A percentile compares a stretch with the other conserved stretches of the same genome.
These are phyloP conservation scores for Romanogobio albipinnatus DNA, from an alignment of 2,113 vertebrate genomes.

Conservation along the genomic window DNA sequence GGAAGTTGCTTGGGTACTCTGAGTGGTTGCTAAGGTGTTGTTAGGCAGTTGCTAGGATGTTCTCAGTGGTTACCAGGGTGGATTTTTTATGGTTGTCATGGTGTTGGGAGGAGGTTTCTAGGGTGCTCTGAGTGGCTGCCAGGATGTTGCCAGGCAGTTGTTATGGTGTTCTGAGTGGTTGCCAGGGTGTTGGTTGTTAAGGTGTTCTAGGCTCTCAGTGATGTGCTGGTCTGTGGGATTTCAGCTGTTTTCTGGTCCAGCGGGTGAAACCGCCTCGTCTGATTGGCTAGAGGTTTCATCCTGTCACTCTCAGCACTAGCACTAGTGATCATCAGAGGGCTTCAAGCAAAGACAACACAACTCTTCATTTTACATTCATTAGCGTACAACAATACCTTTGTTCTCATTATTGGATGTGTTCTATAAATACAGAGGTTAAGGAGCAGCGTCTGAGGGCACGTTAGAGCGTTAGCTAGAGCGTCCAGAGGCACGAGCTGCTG, in stretches of 20 bases:
- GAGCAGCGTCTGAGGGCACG: not conserved
- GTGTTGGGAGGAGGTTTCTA: too few species aligned
- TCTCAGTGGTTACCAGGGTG: too few species aligned
- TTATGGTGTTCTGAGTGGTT: too few species aligned
- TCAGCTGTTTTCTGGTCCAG: too few species aligned
- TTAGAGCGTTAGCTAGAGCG: not conserved
- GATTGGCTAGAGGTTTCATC: not conserved
- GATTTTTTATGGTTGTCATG: too few species aligned
- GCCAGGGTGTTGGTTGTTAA: not conserved
- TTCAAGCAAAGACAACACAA: not conserved
- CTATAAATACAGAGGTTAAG: not conserved
- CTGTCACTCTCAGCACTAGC: not conserved
- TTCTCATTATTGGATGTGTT: not conserved
- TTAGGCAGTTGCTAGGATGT: not conserved
- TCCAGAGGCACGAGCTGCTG: not conserved
- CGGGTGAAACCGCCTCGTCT: too few species aligned
- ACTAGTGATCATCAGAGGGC: not conserved
- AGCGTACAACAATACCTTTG: not conserved
- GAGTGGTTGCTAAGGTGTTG: not conserved
- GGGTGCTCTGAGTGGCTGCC: too few species aligned
- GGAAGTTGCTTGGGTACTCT: not conserved
- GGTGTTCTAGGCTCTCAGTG: not conserved
- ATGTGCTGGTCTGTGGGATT: not conserved
- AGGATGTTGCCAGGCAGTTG: too few species aligned
- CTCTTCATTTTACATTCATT: not conserved